These are phyloP conservation scores for Atractosteus spatula DNA, from an alignment of 2,113 vertebrate genomes.

Conservation along the genomic window DNA sequence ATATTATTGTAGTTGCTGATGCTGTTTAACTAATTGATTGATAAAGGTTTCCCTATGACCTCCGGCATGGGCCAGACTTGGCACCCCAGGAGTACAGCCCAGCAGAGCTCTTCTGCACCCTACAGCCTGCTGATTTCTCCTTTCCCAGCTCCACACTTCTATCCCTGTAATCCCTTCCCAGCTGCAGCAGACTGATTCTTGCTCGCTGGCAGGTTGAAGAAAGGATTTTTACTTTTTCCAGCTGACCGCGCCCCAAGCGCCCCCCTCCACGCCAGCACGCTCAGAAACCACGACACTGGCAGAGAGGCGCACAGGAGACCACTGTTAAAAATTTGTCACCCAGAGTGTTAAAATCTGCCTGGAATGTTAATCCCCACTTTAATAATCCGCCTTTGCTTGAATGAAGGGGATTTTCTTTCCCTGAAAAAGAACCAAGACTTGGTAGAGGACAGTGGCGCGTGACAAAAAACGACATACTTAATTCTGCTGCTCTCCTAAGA, in stretches of 20 bases:
- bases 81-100: no score
- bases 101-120: no score
- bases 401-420: conserved; percentile 38
- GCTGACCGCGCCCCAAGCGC: conserved; percentile 57
- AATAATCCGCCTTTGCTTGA: conserved; percentile 55
- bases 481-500: no score
- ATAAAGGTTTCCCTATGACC: no score
- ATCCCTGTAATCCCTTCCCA: neutral
- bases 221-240: conserved; percentile 45
- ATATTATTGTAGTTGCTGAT: conserved; percentile 1
- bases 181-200: neutral
- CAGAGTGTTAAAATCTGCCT: conserved; percentile 75
- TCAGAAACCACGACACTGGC: conserved; percentile 17
- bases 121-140: neutral
- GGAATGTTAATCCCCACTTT: conserved; percentile 79
- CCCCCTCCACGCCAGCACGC: conserved; percentile 36
- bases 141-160: neutral
- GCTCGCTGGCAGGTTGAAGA: neutral
- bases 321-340: conserved; percentile 74
- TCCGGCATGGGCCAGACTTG: no score
- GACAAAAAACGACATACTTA: no score
- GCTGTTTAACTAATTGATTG: no score
- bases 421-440: neutral
- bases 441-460: no score
- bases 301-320: conserved; percentile 53